phyloP scores from a whole-genome alignment of 2,113 vertebrate genomes.

The Rhynchomys soricoides region DNA sequence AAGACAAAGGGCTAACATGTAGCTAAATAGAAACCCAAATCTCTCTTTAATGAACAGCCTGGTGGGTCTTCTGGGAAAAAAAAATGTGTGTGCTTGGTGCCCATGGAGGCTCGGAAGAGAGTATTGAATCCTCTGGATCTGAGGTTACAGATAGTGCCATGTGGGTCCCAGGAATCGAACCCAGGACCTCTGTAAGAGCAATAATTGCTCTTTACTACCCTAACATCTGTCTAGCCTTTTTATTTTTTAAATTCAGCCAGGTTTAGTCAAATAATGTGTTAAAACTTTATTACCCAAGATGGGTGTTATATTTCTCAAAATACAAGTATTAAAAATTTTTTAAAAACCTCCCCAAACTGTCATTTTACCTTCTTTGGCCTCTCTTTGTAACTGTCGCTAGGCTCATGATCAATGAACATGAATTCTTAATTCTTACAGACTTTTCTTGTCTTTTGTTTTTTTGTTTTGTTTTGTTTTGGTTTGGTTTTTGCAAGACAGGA shows the following conservation, averaged over 20 bases:
- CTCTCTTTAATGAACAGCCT: slow-evolving; percentile 10
- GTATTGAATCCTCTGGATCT: not conserved
- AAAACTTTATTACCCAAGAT: not conserved
- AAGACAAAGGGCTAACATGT: slow-evolving; percentile 61
- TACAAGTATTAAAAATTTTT: not conserved
- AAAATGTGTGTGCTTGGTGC: not conserved
- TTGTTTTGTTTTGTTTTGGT: not conserved
- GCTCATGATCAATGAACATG: not conserved
- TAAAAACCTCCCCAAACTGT: not conserved
- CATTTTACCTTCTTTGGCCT: not conserved
- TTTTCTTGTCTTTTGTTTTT: not conserved
- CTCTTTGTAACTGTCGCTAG: not conserved
- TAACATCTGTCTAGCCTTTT: not conserved
- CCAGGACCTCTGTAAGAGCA: not conserved
- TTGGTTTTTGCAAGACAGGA: not conserved
- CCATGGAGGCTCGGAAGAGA: not conserved
- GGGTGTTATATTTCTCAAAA: not conserved
- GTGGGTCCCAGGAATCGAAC: not conserved
- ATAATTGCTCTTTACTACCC: not conserved
- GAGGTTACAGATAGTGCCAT: not conserved
- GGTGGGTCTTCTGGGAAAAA: not conserved
- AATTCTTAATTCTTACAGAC: not conserved
- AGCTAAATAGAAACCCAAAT: not conserved
- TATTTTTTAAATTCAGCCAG: not conserved
- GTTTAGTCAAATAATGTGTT: not conserved